These are phyloP conservation scores for Aphis gossypii DNA, from an alignment of 1,140 invertebrate genomes.

Conservation along the genomic window DNA sequence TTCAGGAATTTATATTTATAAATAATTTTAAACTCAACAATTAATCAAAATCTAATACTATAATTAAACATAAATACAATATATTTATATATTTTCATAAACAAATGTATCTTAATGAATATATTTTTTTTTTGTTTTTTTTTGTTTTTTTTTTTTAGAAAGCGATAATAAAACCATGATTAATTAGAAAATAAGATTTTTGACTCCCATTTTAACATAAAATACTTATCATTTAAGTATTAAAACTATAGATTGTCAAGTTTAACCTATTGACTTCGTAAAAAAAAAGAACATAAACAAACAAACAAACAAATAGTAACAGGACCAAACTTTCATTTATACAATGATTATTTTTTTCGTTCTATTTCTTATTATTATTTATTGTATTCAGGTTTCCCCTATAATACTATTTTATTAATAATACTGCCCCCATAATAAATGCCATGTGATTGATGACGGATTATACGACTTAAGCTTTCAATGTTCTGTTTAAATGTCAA, in stretches of 20 bases:
- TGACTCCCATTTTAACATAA: neutral
- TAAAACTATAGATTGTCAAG: conserved; percentile 55
- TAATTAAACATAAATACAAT: neutral
- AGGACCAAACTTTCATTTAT: neutral
- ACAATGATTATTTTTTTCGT: neutral
- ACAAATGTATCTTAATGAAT: neutral
- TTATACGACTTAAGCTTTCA: conserved; percentile 10
- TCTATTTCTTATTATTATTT: neutral
- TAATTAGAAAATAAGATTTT: conserved; percentile 33
- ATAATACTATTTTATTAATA: conserved; percentile 29
- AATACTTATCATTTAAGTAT: conserved; percentile 22
- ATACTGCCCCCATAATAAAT: neutral
- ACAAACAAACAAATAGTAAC: neutral
- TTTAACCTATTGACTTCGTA: conserved; percentile 40
- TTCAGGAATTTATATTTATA: neutral
- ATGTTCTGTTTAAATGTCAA: conserved; percentile 3
- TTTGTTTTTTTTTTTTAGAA: neutral
- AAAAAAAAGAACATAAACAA: neutral
- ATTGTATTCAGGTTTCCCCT: neutral
- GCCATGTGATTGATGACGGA: conserved; percentile 36
- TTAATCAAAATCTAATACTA: neutral
- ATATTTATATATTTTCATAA: neutral
- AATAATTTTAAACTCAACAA: conserved; percentile 7
- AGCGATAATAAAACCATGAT: neutral
- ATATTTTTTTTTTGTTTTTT: too few species aligned